Base-by-base conservation (phyloP, 2,797 vertebrate species). In the Sebastes matsubarae region DNA sequence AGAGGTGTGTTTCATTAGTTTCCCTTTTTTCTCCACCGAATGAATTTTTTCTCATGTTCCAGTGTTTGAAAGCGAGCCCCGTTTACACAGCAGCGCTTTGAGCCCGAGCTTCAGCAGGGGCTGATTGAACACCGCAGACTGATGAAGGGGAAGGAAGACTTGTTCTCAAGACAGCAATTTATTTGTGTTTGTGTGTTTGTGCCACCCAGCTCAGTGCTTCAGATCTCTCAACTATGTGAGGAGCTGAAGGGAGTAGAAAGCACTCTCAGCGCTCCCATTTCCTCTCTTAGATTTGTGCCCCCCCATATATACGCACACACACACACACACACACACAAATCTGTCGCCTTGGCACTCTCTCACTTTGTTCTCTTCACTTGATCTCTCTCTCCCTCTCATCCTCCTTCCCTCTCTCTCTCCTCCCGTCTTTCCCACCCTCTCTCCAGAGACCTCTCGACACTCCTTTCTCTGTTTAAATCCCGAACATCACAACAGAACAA, bases 401-500 rank as follows among this genome's bases (percentile, higher is more conserved):
- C 72, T 79, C 65, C 38, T 66, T 79, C 68, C 20, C 73, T 84
- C 34, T 72, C 34, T 72, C 54, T 74, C 77, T 78, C 80, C 66
- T 73, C 63, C 54, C 7, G 5, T 85, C 86, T 82, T 77, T 81
- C 72, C 80, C 72, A 75, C 80, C 79, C 69, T 88, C 72, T 85
- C 87, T 91, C 85, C 70, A 42, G 89, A 92, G 88, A 90, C 87
- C 86, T 89, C 85, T 86, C 86, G 82, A 85, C 83, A 61, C 92
- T 93, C 85, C 81, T 87, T 78, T 88, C 79, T 87, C 88, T 90
- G 88, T 92, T 93, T 90, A 92, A 93, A 92, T 91, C 88, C 84
- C 84, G 87, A 94, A 92, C 90, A 92, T 94, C 88, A 87, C 91
- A 93, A 89, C 89, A 94, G 88, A 94, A 90, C 89, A 93, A 92